Conservation (phyloP, 2,113 vertebrate genomes). For the Coreoperca whiteheadi region DNA sequence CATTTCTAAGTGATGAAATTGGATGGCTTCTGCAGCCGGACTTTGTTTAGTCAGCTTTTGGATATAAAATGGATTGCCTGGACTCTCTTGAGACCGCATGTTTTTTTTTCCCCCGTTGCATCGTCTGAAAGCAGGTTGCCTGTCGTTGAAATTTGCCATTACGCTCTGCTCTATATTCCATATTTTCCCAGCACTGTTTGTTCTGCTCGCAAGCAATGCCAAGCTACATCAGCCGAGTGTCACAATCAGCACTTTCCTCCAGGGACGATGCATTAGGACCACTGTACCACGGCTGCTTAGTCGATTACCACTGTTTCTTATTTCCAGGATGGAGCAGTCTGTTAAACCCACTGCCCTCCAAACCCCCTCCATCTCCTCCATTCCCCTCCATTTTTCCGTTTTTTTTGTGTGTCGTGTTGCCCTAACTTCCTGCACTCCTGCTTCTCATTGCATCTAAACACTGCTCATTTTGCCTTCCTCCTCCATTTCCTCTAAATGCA, state of each 20-base stretch:
- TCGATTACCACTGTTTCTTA: conserved; percentile 60
- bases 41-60: conserved; percentile 45
- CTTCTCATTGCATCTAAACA: conserved; percentile 31
- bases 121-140: conserved; percentile 59
- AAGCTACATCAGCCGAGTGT: conserved; percentile 56
- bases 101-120: conserved; percentile 11
- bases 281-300: conserved; percentile 22
- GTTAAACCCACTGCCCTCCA: conserved; percentile 14
- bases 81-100: conserved; percentile 21
- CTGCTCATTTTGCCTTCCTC: conserved; percentile 18
- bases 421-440: not conserved
- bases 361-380: not conserved
- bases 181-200: conserved; percentile 48
- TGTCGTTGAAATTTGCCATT: conserved; percentile 56
- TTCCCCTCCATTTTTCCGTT: conserved; percentile 27
- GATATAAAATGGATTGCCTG: conserved; percentile 50
- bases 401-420: conserved; percentile 25
- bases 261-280: conserved; percentile 50
- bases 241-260: conserved; percentile 72
- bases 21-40: not conserved
- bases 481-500: conserved; percentile 43
- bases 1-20: conserved; percentile 31
- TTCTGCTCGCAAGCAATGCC: conserved; percentile 16
- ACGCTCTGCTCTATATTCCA: conserved; percentile 38
- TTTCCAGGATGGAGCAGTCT: conserved; percentile 45